Base-by-base conservation (phyloP, 2,797 vertebrate species). In the Lepidocolaptes lacrymiger region DNA sequence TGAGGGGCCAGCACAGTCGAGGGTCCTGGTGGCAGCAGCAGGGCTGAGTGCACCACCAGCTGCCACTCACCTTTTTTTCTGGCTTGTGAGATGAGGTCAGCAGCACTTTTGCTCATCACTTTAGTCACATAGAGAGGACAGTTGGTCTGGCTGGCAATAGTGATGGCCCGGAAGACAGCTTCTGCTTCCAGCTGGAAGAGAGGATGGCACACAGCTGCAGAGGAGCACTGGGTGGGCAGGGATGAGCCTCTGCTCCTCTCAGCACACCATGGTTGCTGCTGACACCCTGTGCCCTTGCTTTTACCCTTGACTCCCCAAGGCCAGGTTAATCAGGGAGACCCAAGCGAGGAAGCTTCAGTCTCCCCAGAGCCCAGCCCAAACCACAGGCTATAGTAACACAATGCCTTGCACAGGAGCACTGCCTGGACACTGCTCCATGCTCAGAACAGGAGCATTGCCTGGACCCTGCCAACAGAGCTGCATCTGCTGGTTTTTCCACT, bases 41-140 rank as follows among this genome's bases (percentile, higher is more conserved):
- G 55, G 12, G 19, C 12, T 7, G 7, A 13, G 20, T 1, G 30
- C n/a, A 54, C 43, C 59, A 48, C 36, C 36, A 49, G 36, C 5
- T 15, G 58, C 67, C 55, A 48, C 77, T 96, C 93, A 99, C 99
- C 99, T 98, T 99, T 99, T 97, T 99, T 99, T 94, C 99, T 98
- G 96, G 99, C 99, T 98, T 99, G 99, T 2, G 99, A 99, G 97
- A 99, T 99, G 98, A 99, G 98, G 96, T 99, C 99, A 54, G 99
- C 99, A 5, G 99, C 99, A 0, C 99, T 99, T 98, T 99, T 99
- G 98, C 99, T 99, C 99, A 99, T 99, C 97, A 99, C 99, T 93
- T 99, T 99, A 46, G 99, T 99, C 96, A 99, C 97, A 3, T 99
- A 99, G 44, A 99, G 99, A 23, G 99, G 99, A 91, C 99, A 99